These are phyloP conservation scores for Eremobia ochroleuca DNA, from an alignment of 2,888 invertebrate genomes.

Conservation along the genomic window DNA sequence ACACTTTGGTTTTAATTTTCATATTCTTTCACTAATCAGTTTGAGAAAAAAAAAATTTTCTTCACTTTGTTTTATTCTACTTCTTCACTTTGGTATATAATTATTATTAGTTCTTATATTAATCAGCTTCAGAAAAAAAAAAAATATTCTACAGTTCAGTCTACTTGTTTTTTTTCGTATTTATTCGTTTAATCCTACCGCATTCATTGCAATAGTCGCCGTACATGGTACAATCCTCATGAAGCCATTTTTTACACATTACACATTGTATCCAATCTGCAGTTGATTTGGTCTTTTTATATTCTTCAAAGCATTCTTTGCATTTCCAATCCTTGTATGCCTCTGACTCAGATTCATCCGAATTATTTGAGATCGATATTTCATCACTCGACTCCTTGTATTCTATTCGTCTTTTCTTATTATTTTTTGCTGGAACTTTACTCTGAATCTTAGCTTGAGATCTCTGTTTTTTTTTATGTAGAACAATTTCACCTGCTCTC, in stretches of 20 bases:
- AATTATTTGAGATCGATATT: not conserved
- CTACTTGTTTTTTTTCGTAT: not conserved
- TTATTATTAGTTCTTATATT: not conserved
- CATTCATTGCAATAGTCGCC: too few species aligned
- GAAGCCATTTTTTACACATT: conserved; percentile 58
- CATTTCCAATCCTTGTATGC: not conserved
- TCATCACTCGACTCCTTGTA: not conserved
- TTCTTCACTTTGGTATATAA: not conserved
- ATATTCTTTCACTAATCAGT: conserved; percentile 43
- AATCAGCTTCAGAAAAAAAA: conserved; percentile 3
- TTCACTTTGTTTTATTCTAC: conserved; percentile 1
- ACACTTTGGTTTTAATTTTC: conserved; percentile 36
- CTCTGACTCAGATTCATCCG: conserved; percentile 1
- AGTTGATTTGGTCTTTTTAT: conserved; percentile 45
- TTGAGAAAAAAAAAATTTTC: conserved; percentile 34
- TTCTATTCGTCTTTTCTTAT: conserved; percentile 1
- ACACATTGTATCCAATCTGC: conserved; percentile 59
- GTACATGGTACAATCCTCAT: conserved; percentile 51
- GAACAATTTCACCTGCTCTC: not conserved
- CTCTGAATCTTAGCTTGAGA: not conserved
- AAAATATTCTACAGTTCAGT: not conserved
- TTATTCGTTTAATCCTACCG: too few species aligned
- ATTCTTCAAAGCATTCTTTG: conserved; percentile 45
- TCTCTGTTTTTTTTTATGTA: conserved; percentile 20
- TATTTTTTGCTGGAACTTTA: not conserved